Percentiles rank a stretch among this genome's conserved stretches.
phyloP scores from a whole-genome alignment of 2,888 invertebrate species.

The Drosophila nr. fundita region DNA sequence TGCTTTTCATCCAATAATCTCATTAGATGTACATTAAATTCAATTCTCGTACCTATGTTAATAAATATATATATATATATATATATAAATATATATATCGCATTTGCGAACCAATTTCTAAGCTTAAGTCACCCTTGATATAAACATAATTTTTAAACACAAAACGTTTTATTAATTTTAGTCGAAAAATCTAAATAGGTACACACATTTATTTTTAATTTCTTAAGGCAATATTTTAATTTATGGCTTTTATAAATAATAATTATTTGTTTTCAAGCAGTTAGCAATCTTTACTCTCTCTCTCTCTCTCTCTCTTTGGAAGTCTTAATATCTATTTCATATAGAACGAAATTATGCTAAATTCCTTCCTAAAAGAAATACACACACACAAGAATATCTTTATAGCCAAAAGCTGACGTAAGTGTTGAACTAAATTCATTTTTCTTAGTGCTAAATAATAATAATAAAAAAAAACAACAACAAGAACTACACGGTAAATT shows the following conservation, averaged over 20 bases:
- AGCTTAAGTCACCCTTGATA: constrained; percentile 53
- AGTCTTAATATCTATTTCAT: constrained; percentile 64
- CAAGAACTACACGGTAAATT: constrained; percentile 44
- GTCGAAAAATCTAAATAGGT: constrained; percentile 30
- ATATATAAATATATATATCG: constrained; percentile 22
- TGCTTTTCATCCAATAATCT: constrained; percentile 49
- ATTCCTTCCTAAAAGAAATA: constrained; percentile 60
- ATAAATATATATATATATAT: background rate
- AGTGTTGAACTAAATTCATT: constrained; percentile 78
- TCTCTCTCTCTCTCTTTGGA: constrained; percentile 61
- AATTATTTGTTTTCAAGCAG: constrained; percentile 63
- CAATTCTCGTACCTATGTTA: constrained; percentile 12
- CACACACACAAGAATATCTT: constrained; percentile 61
- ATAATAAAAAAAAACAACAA: constrained; percentile 33
- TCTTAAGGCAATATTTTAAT: constrained; percentile 52
- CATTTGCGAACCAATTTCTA: constrained; percentile 26
- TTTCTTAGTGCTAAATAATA: constrained; percentile 64
- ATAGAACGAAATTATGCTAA: constrained; percentile 82
- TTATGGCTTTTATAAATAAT: constrained; percentile 64
- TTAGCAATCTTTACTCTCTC: constrained; percentile 62
- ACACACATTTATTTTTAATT: constrained; percentile 37
- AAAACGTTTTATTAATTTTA: constrained; percentile 39
- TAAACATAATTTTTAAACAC: constrained; percentile 28
- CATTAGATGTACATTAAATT: constrained; percentile 51
- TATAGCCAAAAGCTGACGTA: constrained; percentile 77